Conservation (phyloP, 2,888 invertebrate genomes). For the Eupithecia subfuscata region DNA sequence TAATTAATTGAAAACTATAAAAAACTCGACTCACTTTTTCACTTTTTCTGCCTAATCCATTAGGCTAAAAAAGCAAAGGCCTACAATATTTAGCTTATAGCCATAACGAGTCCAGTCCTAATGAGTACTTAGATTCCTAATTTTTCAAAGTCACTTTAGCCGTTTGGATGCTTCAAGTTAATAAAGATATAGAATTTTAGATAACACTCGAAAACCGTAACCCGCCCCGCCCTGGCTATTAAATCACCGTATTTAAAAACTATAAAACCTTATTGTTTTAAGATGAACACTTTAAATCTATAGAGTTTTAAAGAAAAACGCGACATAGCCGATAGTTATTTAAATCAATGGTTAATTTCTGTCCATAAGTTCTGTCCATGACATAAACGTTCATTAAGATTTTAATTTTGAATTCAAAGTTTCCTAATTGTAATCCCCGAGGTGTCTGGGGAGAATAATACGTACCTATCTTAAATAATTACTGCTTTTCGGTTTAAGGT, state of each 20-base stretch:
- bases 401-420: constrained; percentile 8
- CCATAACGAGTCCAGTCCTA: too few species aligned
- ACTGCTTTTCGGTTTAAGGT: constrained; percentile 42
- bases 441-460: constrained; percentile 20
- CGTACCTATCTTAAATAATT: constrained; percentile 17
- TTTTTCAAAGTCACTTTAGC: background rate
- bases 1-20: too few species aligned
- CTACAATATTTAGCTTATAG: too few species aligned
- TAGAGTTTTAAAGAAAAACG: background rate
- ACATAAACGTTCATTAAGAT: background rate
- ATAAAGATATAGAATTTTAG: background rate
- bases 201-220: background rate
- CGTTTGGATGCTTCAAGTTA: background rate
- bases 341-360: background rate
- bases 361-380: background rate
- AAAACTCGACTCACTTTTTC: too few species aligned
- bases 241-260: background rate
- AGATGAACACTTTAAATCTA: too few species aligned
- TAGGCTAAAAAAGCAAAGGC: too few species aligned
- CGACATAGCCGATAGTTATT: background rate
- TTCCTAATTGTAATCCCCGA: constrained; percentile 10
- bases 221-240: background rate
- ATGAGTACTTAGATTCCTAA: background rate
- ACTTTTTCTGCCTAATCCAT: too few species aligned
- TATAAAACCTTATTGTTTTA: background rate